Conservation (phyloP, 2,797 vertebrate species). For the Anolis apletophallus region DNA sequence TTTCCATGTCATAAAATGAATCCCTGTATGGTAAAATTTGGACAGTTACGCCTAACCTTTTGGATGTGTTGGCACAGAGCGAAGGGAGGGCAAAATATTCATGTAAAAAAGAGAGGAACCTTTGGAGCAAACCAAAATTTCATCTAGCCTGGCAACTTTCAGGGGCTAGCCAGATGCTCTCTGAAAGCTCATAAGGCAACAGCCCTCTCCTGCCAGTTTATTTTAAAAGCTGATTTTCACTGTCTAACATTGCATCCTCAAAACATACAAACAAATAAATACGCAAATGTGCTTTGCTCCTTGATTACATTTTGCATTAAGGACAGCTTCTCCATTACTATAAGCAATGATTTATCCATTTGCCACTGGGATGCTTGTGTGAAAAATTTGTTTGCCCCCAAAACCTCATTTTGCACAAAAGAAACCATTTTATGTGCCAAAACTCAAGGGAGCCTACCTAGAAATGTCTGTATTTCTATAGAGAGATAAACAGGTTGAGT, state of each 20-base stretch:
- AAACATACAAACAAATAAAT: background rate
- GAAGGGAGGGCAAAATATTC: too few relatives aligned
- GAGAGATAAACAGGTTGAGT: too few relatives aligned
- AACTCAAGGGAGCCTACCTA: too few relatives aligned
- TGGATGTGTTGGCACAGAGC: background rate
- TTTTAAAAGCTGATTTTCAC: background rate
- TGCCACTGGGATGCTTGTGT: too few relatives aligned
- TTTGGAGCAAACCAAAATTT: background rate
- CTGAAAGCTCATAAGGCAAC: background rate
- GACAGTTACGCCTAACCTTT: background rate
- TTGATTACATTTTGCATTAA: background rate
- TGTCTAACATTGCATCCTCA: background rate
- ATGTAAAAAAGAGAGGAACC: background rate
- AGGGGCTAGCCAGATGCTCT: background rate
- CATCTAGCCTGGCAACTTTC: background rate
- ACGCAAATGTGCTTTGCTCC: background rate
- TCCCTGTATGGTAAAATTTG: background rate
- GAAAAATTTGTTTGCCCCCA: too few relatives aligned
- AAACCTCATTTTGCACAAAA: too few relatives aligned
- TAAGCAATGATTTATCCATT: too few relatives aligned
- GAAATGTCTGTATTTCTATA: too few relatives aligned
- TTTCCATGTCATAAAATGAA: background rate
- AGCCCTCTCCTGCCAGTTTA: background rate
- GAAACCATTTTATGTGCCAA: too few relatives aligned
- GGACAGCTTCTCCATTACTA: too few relatives aligned